Evolutionary conservation across 2,797 vertebrate genomes (phyloP).

Genomic region (Danio jaintianensis): DNA sequence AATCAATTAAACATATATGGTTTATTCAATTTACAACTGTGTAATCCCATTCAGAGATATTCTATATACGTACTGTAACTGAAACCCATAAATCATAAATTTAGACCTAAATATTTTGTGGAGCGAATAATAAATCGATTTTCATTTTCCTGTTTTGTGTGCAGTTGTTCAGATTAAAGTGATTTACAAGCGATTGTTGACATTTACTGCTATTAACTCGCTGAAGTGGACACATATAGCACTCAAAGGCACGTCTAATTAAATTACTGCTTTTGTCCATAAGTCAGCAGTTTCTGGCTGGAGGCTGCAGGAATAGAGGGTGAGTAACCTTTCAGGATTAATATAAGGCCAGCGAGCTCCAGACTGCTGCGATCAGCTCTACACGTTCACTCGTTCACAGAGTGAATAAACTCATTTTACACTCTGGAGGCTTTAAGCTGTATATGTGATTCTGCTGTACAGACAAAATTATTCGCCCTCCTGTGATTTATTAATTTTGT

Average conservation of each 20-base stretch:
- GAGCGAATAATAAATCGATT: neutral
- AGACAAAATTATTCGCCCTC: no score
- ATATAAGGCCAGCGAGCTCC: slow-evolving; percentile 70
- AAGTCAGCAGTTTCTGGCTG: slow-evolving; percentile 78
- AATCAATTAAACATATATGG: no score
- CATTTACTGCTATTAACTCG: slow-evolving; percentile 65
- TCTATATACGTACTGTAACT: neutral
- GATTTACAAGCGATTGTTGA: slow-evolving; percentile 66
- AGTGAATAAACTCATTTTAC: slow-evolving; percentile 58
- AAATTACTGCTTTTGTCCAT: slow-evolving; percentile 73
- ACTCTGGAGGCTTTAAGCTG: neutral
- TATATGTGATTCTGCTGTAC: no score
- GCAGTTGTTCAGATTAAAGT: slow-evolving; percentile 63
- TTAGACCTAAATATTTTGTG: neutral
- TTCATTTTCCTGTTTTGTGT: slow-evolving; percentile 35
- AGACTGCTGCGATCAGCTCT: slow-evolving; percentile 77
- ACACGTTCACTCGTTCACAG: slow-evolving; percentile 62
- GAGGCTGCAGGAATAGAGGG: slow-evolving; percentile 66
- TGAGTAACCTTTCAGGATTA: slow-evolving; percentile 70
- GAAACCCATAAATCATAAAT: neutral
- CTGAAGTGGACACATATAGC: slow-evolving; percentile 69
- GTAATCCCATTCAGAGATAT: no score
- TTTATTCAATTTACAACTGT: neutral
- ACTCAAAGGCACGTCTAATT: slow-evolving; percentile 71
- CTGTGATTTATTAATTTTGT: no score